Evolutionary conservation across 2,888 invertebrate genomes (phyloP), one percentile per base, ranked within the genome.

Genomic region (Alcis repandata): DNA sequence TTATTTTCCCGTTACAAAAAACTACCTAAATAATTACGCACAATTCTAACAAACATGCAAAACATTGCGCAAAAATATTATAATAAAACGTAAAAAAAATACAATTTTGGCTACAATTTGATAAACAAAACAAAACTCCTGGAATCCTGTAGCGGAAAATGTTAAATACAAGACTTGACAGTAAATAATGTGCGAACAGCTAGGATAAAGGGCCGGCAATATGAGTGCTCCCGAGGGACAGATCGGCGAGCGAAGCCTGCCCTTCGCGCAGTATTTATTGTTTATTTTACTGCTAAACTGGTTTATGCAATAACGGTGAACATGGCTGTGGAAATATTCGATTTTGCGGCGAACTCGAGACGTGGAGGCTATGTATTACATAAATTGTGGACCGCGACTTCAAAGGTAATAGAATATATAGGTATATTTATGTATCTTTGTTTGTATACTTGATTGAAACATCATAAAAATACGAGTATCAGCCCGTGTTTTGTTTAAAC

Each of bases 121-220:
- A 59, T 36, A 54, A 45, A 61, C 48, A 54, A 61, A 61, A 45
- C 75, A 70, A n/a, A n/a, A n/a, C n/a, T 63, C 68, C 67, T 54
- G 68, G 71, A 71, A 76, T 76, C 75, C 70, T 71, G 71, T 72
- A 41, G 60, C 51, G 46, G 51, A 76, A 75, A 76, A 75, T 79
- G 72, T 71, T 75, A 81, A 82, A 82, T 78, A 78, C 74, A 79
- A 76, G 75, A 64, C 72, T 71, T 70, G 75, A 78, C 77, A 77
- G 79, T 85, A 83, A 86, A 85, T 86, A 81, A 84, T 82, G 83
- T 81, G 83, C 71, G 74, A 84, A 84, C 79, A 74, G 77, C 77
- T 72, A 72, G 77, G 83, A 80, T 79, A 85, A 84, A 80, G 77
- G 76, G 72, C 71, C 63, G 67, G 76, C 78, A 77, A 75, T 78